Conservation (phyloP, 2,797 vertebrate species). For the Syngnathus acus region DNA sequence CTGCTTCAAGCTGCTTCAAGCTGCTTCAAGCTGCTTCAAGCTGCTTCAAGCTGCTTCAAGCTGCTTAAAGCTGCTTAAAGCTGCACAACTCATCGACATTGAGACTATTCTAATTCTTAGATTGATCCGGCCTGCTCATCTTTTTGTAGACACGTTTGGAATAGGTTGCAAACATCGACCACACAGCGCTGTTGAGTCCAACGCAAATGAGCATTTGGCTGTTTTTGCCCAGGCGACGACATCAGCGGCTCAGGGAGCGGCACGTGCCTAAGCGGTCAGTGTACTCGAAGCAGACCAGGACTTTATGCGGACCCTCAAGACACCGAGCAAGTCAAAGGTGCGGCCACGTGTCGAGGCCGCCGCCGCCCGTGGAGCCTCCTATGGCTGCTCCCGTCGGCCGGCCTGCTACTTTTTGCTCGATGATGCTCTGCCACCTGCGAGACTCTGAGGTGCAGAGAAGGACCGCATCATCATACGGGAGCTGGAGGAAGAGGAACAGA, state of each 20-base stretch:
- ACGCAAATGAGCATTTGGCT: background rate
- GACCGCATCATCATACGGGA: conserved; percentile 23
- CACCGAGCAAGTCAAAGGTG: conserved; percentile 29
- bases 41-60: no score
- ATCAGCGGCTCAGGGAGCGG: conserved; percentile 68
- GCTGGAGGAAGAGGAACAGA: conserved; percentile 14
- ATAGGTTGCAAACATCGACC: background rate
- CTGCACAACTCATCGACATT: background rate
- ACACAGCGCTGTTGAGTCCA: background rate
- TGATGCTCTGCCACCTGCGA: conserved; percentile 17
- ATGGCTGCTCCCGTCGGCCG: conserved; percentile 37
- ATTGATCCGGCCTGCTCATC: background rate
- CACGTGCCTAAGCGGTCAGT: conserved; percentile 51
- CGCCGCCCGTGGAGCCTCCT: conserved; percentile 19
- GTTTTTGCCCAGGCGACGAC: conserved; percentile 51
- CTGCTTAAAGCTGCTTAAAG: no score
- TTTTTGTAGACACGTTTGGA: background rate
- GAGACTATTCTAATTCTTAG: background rate
- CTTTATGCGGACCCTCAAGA: conserved; percentile 46
- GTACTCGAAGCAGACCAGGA: conserved; percentile 42
- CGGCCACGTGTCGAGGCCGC: background rate
- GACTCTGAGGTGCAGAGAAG: conserved; percentile 30
- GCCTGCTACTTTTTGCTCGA: conserved; percentile 12
- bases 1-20: no score
- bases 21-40: no score